phyloP scores from a whole-genome alignment of 2,113 vertebrate genomes.

The Anhinga anhinga region DNA sequence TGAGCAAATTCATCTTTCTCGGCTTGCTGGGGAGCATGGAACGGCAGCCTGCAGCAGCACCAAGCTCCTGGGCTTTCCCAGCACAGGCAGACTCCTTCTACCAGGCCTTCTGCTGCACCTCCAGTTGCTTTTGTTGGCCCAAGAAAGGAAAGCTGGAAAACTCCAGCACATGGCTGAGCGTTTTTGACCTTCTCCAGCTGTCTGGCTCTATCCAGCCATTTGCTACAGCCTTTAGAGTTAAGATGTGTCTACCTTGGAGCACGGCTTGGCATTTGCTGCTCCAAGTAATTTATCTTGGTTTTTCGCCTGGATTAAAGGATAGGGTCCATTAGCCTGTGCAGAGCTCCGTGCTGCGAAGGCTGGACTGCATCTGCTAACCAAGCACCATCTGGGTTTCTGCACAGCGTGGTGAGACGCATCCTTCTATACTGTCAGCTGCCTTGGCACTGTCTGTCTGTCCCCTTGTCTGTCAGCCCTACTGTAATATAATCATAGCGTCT shows the following conservation, averaged over 20 bases:
- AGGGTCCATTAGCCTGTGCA: neutral
- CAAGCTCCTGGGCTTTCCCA: neutral
- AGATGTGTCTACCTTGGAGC: neutral
- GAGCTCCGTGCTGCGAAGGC: neutral
- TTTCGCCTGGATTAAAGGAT: neutral
- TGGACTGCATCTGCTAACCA: neutral
- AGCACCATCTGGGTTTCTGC: neutral
- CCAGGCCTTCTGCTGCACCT: neutral
- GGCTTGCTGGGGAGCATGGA: neutral
- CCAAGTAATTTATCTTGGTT: neutral
- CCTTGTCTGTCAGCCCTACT: neutral
- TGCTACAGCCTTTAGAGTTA: neutral
- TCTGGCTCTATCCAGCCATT: neutral
- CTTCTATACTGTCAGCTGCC: neutral
- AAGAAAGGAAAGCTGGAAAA: neutral
- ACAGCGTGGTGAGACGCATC: neutral
- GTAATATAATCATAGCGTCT: neutral
- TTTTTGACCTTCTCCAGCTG: neutral
- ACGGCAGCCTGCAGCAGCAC: neutral
- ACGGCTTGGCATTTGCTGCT: neutral
- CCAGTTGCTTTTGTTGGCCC: neutral
- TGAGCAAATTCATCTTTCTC: neutral
- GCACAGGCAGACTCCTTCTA: neutral
- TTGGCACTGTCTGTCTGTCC: neutral
- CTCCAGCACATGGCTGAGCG: accelerated